Evolutionary conservation across 2,113 vertebrate species (phyloP), one percentile per base, ranked within the genome.

Genomic region (Burhinus bistriatus): DNA sequence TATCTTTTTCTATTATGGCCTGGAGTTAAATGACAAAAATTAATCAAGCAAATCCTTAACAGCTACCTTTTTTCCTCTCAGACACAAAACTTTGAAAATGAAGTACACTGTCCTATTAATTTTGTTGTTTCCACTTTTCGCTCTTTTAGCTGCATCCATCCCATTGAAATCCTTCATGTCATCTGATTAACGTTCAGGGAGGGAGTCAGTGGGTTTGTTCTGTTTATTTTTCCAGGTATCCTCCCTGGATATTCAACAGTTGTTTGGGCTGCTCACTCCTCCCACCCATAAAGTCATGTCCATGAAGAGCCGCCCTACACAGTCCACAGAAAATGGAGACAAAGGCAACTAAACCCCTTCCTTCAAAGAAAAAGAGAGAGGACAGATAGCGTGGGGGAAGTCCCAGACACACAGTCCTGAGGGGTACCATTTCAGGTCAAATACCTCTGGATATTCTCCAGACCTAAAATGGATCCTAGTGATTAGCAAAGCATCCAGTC

Each of bases 271-370:
- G 20, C 52, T 55, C 36, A 58, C n/a, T 82, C 17, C 51, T 92
- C 22, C 23, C 11, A 30, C 22, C 15, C 57, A 23, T 34, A 17
- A 90, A 30, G 14, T 45, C 15, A 30, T 5, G 10, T 8, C 47
- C 69, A 59, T 12, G 65, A 38, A 89, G 14, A 68, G 17, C 12
- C 7, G 7, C 16, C 1, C 19, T 25, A 4, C 0, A 0, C 1
- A 4, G 11, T 36, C 29, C 81, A 54, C 6, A 2, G 2, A 25
- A 83, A 57, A 80, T 2, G 3, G 54, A 84, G 38, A 36, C 34
- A 72, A 86, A 79, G 18, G 34, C 61, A 92, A 59, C 36, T 26
- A 58, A 76, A 75, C 6, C 9, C 30, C 18, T 49, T 72, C 40
- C 54, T 75, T 66, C 61, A 29, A 51, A 65, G 75, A 51, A 40